A percentile compares a stretch with the other conserved stretches of the same genome.
phyloP scores from a whole-genome alignment of 2,797 vertebrate genomes.

The Acanthurus leucopareius region DNA sequence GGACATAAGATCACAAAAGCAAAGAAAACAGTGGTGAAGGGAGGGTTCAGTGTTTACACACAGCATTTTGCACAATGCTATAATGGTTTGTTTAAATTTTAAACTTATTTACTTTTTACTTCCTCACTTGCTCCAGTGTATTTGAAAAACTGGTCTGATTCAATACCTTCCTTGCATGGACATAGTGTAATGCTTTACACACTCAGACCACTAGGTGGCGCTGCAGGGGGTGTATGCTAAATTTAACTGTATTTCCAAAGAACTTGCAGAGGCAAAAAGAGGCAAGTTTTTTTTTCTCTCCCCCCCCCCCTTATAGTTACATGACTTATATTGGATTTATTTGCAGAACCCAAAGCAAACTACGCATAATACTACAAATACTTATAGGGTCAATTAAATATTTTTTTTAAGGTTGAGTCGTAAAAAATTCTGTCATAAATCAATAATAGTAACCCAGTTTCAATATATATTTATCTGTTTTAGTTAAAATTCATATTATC shows the following conservation, averaged over 20 bases:
- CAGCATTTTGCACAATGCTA: background rate
- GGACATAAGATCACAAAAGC: background rate
- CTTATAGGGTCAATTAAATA: background rate
- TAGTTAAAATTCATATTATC: too few relatives aligned
- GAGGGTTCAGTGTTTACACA: background rate
- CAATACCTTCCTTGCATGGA: background rate
- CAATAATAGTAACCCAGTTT: background rate
- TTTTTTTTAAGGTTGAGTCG: background rate
- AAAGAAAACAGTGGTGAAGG: too few relatives aligned
- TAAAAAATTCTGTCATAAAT: background rate
- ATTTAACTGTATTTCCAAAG: background rate
- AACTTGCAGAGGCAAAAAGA: background rate
- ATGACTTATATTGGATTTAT: background rate
- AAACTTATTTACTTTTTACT: background rate
- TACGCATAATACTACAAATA: too few relatives aligned
- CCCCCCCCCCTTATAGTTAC: too few relatives aligned
- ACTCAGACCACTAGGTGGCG: constrained; percentile 1
- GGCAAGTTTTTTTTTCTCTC: too few relatives aligned
- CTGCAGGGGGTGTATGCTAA: background rate
- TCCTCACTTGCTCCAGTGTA: background rate
- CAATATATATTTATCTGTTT: background rate
- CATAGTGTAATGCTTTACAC: background rate
- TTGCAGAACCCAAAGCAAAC: background rate
- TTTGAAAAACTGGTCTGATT: background rate
- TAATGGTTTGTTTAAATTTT: background rate